Base-by-base conservation (phyloP, 2,113 vertebrate species). In the Forbesichthys papilliferus region DNA sequence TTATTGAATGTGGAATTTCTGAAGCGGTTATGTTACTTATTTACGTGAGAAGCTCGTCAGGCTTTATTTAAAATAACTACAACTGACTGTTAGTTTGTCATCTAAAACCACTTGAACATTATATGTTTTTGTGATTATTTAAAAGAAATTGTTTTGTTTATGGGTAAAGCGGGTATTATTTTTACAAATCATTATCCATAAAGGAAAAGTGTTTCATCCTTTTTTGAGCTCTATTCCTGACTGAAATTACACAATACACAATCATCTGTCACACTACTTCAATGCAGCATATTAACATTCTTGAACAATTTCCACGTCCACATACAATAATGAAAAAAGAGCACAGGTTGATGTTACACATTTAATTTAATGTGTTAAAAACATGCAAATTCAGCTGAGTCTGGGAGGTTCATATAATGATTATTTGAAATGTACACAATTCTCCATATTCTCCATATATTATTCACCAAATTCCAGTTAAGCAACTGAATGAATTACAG, bases 341-440 rank as follows among this genome's bases (percentile, higher is more conserved):
- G 4, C 27, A 73, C 55, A 64, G 61, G 75, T 85, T 81, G 73
- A 63, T 11, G 9, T 20, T 57, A n/a, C 10, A 47, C 63, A 72
- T 89, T 87, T 87, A 51, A 87, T 90, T 90, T 91, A 88, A 83
- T 90, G 77, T 65, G 54, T 81, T 86, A 83, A 83, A 91, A 92
- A 88, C 85, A 88, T 88, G 89, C 90, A 88, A 87, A 85, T 72
- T 71, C 78, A 77, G 68, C 75, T 83, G 76, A 76, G 74, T 85
- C 78, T 69, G 77, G 79, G 69, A 82, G 66, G 76, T 52, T 52
- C 49, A 52, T 4, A 52, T 52, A 80, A 79, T 69, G 75, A 79
- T 80, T 66, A 16, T 16, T 79, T 58, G 73, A 64, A 66, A 69
- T 74, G 70, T 18, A 74, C 74, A 74, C 73, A 61, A 4, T 51